Conservation (phyloP, 2,888 invertebrate genomes). For the Criorhina ranunculi region DNA sequence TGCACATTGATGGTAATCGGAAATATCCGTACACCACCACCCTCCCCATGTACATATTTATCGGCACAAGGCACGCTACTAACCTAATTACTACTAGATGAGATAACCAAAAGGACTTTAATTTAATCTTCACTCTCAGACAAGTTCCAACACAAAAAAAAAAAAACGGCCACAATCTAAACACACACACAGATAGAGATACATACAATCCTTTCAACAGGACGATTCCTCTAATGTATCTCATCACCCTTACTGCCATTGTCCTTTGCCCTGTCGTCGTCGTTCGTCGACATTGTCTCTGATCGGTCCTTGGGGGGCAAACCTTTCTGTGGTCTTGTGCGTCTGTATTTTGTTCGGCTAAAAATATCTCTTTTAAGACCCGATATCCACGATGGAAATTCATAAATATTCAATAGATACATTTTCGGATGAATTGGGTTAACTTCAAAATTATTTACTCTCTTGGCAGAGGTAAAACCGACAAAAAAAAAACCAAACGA, state of each 20-base stretch:
- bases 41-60: constrained; percentile 1
- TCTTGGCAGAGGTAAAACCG: neutral
- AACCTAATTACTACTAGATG: constrained; percentile 54
- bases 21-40: constrained; percentile 5
- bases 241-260: too few species aligned
- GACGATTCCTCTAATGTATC: constrained; percentile 14
- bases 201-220: constrained; percentile 12
- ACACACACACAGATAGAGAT: neutral
- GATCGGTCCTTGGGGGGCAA: neutral
- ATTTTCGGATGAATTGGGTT: constrained; percentile 60
- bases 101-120: constrained; percentile 57
- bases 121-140: constrained; percentile 39
- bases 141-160: constrained; percentile 11
- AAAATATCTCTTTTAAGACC: too few species aligned
- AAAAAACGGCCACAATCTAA: neutral
- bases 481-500: constrained; percentile 9
- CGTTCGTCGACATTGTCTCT: neutral
- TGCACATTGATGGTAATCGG: constrained; percentile 28
- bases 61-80: constrained; percentile 33
- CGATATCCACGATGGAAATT: neutral
- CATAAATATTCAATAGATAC: constrained; percentile 48
- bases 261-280: neutral
- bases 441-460: constrained; percentile 43
- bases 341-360: constrained; percentile 3
- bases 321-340: neutral